Evolutionary conservation across 2,888 invertebrate species (phyloP).

Genomic region (Xiphydria camelus): DNA sequence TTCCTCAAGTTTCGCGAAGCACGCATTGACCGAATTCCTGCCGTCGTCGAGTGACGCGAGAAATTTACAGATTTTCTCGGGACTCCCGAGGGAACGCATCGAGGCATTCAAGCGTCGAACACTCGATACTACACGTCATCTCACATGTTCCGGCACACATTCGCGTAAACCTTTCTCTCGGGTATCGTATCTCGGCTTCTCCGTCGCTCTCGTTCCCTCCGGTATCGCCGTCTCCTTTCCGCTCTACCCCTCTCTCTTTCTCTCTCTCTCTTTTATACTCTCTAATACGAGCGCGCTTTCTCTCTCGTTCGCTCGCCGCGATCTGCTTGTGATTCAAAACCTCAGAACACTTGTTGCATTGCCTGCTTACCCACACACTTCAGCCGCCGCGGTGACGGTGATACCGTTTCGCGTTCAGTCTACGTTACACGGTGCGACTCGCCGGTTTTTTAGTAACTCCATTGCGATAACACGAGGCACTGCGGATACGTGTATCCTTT

Average conservation of each 20-base stretch:
- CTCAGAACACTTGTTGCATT: constrained; percentile 59
- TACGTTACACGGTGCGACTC: constrained; percentile 25
- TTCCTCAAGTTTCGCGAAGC: too few species aligned
- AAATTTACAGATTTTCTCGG: constrained; percentile 36
- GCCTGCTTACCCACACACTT: constrained; percentile 44
- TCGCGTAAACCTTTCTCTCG: constrained; percentile 49
- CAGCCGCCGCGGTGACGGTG: constrained; percentile 28
- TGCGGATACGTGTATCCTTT: too few species aligned
- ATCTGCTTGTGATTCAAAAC: constrained; percentile 59
- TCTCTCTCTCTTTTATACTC: constrained; percentile 21
- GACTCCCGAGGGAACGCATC: constrained; percentile 31
- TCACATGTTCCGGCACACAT: constrained; percentile 46
- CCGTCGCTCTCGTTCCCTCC: constrained; percentile 16
- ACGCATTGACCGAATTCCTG: constrained; percentile 2
- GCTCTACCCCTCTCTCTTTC: constrained; percentile 15
- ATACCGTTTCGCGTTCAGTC: constrained; percentile 46
- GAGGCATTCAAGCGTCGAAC: constrained; percentile 47
- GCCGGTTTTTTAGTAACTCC: too few species aligned
- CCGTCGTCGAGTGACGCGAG: constrained; percentile 19
- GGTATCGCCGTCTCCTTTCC: constrained; percentile 5
- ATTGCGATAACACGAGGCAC: too few species aligned
- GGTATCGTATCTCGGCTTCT: constrained; percentile 40
- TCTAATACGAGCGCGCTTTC: constrained; percentile 15
- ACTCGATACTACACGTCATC: constrained; percentile 51
- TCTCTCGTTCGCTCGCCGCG: constrained; percentile 36